Percentiles rank a stretch among this genome's conserved stretches.
phyloP scores from a whole-genome alignment of 2,888 invertebrate species.

The Tetragonula carbonaria region DNA sequence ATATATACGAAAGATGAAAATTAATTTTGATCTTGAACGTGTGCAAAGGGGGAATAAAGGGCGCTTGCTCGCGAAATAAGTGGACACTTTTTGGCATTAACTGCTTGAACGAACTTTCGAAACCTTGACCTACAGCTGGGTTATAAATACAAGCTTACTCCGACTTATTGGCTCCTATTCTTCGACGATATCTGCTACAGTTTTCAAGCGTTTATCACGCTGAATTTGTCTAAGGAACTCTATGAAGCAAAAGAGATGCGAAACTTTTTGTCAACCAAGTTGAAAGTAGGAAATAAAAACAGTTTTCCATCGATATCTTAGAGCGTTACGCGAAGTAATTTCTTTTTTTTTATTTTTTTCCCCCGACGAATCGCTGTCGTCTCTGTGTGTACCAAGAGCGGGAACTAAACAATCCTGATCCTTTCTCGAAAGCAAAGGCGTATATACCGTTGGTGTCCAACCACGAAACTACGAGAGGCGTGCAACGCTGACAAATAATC shows the following conservation, averaged over 20 bases:
- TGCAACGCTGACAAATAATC: conserved; percentile 39
- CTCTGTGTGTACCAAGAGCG: too few relatives aligned
- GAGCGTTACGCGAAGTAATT: too few relatives aligned
- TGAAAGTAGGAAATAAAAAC: neutral
- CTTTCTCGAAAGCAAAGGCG: neutral
- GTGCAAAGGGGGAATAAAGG: too few relatives aligned
- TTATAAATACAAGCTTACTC: conserved; percentile 3
- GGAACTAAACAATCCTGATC: neutral
- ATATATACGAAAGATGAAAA: too few relatives aligned
- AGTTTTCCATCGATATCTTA: neutral
- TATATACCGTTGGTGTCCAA: neutral
- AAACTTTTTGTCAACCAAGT: too few relatives aligned
- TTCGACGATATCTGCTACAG: neutral
- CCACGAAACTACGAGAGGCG: conserved; percentile 17
- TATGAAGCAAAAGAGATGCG: too few relatives aligned
- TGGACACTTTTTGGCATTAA: neutral
- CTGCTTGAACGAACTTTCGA: neutral
- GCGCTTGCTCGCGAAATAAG: too few relatives aligned
- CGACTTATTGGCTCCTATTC: conserved; percentile 3
- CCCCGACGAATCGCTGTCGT: neutral
- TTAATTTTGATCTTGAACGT: too few relatives aligned
- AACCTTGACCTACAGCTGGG: neutral
- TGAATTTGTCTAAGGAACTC: too few relatives aligned
- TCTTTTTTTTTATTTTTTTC: neutral
- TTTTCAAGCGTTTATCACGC: neutral